Evolutionary conservation across 1,140 invertebrate genomes (phyloP).

Genomic region (Drosophila kikkawai): DNA sequence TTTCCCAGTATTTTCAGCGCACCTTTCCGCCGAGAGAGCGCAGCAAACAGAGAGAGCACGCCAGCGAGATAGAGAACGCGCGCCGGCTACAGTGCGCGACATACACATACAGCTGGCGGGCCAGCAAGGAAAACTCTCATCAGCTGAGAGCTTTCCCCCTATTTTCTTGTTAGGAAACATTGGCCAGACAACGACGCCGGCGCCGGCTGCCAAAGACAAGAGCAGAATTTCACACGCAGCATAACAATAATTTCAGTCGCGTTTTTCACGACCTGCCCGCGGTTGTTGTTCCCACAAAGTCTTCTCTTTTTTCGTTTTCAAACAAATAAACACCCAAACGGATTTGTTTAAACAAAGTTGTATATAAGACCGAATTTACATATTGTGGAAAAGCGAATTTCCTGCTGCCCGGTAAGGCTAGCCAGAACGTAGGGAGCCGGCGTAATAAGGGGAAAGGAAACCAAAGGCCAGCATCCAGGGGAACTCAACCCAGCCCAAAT

Average conservation of each 20-base stretch:
- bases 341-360: conserved; percentile 45
- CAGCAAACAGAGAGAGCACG: conserved; percentile 5
- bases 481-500: conserved; percentile 11
- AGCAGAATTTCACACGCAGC: conserved; percentile 72
- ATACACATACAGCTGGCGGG: not conserved
- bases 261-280: conserved; percentile 74
- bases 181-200: conserved; percentile 67
- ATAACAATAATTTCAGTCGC: conserved; percentile 80
- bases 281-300: conserved; percentile 61
- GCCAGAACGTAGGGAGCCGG: conserved; percentile 16
- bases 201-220: conserved; percentile 51
- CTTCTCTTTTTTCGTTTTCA: conserved; percentile 13
- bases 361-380: conserved; percentile 31
- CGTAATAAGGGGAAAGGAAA: conserved; percentile 11
- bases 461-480: conserved; percentile 29
- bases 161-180: conserved; percentile 61
- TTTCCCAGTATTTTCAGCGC: conserved; percentile 68
- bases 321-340: conserved; percentile 19
- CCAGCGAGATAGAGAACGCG: not conserved
- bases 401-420: conserved; percentile 1
- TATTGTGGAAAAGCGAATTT: conserved; percentile 12
- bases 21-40: conserved; percentile 22
- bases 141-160: conserved; percentile 75
- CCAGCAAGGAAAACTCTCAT: conserved; percentile 8
- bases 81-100: conserved; percentile 32